Conservation (phyloP, 2,113 vertebrate genomes). For the Artemisiospiza belli region DNA sequence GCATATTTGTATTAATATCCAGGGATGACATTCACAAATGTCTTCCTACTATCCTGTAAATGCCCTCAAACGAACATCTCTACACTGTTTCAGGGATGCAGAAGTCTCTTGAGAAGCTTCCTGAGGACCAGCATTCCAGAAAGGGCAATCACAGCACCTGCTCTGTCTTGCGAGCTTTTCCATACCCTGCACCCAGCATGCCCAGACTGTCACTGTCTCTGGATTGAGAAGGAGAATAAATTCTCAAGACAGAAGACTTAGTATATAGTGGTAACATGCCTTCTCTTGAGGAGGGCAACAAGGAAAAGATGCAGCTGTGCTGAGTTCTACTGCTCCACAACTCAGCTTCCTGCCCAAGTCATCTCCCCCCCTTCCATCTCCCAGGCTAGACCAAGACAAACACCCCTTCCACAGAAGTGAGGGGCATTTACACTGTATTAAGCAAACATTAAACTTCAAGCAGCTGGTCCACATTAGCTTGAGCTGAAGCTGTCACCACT, state of each 20-base stretch:
- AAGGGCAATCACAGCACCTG: background rate
- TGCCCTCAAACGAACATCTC: background rate
- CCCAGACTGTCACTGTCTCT: rapidly evolving
- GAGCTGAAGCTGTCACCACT: background rate
- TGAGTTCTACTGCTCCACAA: background rate
- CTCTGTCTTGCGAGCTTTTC: background rate
- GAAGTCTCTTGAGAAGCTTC: background rate
- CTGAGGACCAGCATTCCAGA: rapidly evolving
- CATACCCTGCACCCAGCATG: rapidly evolving
- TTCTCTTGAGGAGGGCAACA: background rate
- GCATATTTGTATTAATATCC: background rate
- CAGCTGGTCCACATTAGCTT: background rate
- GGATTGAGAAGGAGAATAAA: background rate
- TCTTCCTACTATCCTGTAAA: background rate
- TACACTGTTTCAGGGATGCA: background rate
- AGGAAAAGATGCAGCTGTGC: rapidly evolving
- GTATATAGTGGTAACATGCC: background rate
- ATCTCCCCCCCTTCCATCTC: background rate
- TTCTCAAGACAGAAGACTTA: background rate
- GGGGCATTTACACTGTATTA: background rate
- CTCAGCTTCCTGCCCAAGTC: background rate
- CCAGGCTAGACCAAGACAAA: background rate
- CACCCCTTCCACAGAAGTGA: background rate
- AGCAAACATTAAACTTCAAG: background rate
- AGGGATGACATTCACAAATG: background rate